Evolutionary conservation across 2,888 invertebrate genomes (phyloP).

Genomic region (Oscheius sp.): DNA sequence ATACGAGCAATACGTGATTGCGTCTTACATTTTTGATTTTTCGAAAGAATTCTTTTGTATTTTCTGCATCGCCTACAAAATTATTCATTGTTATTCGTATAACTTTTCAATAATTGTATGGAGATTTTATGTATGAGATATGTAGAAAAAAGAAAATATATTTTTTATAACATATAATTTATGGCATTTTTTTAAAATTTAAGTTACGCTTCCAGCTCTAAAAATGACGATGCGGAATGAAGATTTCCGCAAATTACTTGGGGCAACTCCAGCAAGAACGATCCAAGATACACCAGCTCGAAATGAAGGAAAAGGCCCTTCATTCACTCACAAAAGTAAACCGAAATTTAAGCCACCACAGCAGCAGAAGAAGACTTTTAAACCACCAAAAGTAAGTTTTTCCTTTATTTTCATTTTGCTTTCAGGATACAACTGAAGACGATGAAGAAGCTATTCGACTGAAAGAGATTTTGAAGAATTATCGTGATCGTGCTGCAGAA

Average conservation of each 20-base stretch:
- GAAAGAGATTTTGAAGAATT: constrained; percentile 66
- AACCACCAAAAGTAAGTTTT: neutral
- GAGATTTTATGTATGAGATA: no score
- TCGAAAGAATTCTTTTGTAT: no score
- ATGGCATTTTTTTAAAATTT: neutral
- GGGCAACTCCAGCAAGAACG: constrained; percentile 41
- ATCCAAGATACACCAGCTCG: constrained; percentile 17
- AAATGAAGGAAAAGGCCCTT: neutral
- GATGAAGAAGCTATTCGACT: constrained; percentile 65
- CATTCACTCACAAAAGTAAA: constrained; percentile 31
- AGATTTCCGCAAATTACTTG: constrained; percentile 66
- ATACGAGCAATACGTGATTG: no score
- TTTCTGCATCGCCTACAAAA: no score
- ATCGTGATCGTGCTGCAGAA: constrained; percentile 72
- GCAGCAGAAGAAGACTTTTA: neutral
- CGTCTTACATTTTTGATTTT: no score
- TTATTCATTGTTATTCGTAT: no score
- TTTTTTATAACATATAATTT: no score
- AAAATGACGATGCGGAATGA: constrained; percentile 51
- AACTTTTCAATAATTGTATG: no score
- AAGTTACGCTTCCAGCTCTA: neutral
- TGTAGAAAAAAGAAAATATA: no score
- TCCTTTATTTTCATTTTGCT: neutral
- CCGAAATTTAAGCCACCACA: constrained; percentile 35
- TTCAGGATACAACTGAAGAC: constrained; percentile 53